These are phyloP conservation scores for Saccostrea cuccullata DNA, from an alignment of 1,140 invertebrate genomes.

Conservation along the genomic window DNA sequence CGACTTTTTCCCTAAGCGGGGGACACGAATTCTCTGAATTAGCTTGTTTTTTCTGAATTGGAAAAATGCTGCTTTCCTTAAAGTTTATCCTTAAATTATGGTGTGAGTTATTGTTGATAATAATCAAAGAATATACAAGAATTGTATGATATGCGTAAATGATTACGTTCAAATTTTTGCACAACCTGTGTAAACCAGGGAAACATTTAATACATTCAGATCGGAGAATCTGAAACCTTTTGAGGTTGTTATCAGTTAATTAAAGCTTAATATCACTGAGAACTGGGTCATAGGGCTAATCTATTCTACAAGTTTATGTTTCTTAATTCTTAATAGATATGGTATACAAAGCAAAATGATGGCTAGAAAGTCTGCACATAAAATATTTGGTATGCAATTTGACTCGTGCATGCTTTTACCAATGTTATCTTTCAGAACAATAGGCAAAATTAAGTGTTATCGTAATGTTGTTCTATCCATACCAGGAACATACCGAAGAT, in stretches of 20 bases:
- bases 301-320: background rate
- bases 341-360: background rate
- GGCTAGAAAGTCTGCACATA: background rate
- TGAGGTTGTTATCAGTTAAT: conserved; percentile 15
- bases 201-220: background rate
- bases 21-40: too few relatives aligned
- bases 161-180: background rate
- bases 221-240: background rate
- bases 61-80: background rate
- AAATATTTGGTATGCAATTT: background rate
- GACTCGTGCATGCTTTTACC: background rate
- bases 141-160: background rate
- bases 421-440: background rate
- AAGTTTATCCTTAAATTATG: background rate
- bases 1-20: too few relatives aligned
- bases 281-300: background rate
- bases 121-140: background rate
- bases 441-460: background rate
- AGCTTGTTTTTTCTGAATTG: too few relatives aligned
- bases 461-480: background rate
- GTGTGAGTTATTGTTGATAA: background rate
- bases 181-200: background rate
- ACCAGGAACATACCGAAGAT: background rate
- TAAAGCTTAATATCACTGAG: background rate
- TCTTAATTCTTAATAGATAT: background rate